Conservation (phyloP, 2,888 invertebrate genomes). For the Caenorhabditis panamensis region DNA sequence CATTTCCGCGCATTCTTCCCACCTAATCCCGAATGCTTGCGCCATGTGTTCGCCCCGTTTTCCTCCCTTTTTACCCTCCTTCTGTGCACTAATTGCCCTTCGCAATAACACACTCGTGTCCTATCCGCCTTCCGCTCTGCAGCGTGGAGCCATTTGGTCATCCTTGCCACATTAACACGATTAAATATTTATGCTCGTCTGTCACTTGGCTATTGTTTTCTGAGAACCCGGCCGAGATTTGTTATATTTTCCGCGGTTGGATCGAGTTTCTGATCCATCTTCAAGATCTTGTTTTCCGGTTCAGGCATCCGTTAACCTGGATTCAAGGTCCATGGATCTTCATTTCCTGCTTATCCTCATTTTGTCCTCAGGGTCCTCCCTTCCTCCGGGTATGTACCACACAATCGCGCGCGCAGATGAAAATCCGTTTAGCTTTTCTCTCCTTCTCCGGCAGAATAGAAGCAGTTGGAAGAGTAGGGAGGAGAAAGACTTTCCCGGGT, state of each 20-base stretch:
- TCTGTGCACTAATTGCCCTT: conserved; percentile 58
- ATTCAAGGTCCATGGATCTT: conserved; percentile 1
- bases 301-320: too few relatives aligned
- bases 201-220: conserved; percentile 24
- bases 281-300: not conserved
- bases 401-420: conserved; percentile 49
- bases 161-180: conserved; percentile 54
- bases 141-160: conserved; percentile 38
- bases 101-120: conserved; percentile 31
- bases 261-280: conserved; percentile 43
- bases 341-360: not conserved
- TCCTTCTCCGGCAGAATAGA: conserved; percentile 4
- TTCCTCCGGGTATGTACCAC: conserved; percentile 8
- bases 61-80: conserved; percentile 31
- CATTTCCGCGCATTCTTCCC: conserved; percentile 59
- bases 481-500: conserved; percentile 14
- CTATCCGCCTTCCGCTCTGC: not conserved
- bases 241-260: conserved; percentile 6
- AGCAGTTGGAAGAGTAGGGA: conserved; percentile 28
- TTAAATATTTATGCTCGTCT: conserved; percentile 48
- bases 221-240: conserved; percentile 16
- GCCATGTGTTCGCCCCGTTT: conserved; percentile 42
- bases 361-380: conserved; percentile 7
- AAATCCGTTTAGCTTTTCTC: conserved; percentile 49
- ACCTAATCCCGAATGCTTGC: conserved; percentile 53